Percentiles rank a stretch among this genome's conserved stretches.
Conservation (phyloP, 2,888 invertebrate genomes). For the Ctenicera cuprea region DNA sequence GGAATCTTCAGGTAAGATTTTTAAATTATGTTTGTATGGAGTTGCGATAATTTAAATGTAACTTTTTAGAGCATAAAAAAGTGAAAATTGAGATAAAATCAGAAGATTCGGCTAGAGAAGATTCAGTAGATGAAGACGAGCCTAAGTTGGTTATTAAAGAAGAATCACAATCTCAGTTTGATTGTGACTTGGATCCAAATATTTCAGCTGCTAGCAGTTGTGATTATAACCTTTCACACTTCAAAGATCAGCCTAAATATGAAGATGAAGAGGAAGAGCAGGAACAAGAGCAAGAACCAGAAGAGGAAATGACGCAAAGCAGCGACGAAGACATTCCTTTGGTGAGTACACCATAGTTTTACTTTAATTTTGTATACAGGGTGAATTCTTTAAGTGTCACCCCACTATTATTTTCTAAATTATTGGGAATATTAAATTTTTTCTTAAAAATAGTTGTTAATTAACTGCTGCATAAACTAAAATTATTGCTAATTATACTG, state of each 20-base stretch:
- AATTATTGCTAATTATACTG: too few species aligned
- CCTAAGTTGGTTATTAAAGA: constrained; percentile 71
- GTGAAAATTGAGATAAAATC: constrained; percentile 56
- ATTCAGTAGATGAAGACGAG: constrained; percentile 69
- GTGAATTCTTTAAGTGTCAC: neutral
- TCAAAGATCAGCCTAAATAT: constrained; percentile 74
- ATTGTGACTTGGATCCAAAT: constrained; percentile 63
- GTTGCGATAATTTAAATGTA: neutral
- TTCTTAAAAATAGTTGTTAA: too few species aligned
- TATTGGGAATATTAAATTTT: too few species aligned
- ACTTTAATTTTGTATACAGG: neutral
- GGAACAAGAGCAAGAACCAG: constrained; percentile 69
- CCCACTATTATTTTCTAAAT: too few species aligned
- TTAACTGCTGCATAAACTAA: too few species aligned
- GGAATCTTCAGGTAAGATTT: constrained; percentile 67
- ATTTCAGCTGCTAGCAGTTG: constrained; percentile 80
- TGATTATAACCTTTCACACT: constrained; percentile 83
- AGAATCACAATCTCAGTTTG: constrained; percentile 66
- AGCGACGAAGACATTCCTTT: constrained; percentile 86
- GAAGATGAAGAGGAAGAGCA: constrained; percentile 62
- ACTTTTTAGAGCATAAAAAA: constrained; percentile 42
- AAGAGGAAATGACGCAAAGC: constrained; percentile 72
- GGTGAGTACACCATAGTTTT: constrained; percentile 73
- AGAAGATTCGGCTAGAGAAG: constrained; percentile 63
- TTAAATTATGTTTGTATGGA: constrained; percentile 11